phyloP scores from a whole-genome alignment of 2,113 vertebrate species.

The Podarcis raffonei region DNA sequence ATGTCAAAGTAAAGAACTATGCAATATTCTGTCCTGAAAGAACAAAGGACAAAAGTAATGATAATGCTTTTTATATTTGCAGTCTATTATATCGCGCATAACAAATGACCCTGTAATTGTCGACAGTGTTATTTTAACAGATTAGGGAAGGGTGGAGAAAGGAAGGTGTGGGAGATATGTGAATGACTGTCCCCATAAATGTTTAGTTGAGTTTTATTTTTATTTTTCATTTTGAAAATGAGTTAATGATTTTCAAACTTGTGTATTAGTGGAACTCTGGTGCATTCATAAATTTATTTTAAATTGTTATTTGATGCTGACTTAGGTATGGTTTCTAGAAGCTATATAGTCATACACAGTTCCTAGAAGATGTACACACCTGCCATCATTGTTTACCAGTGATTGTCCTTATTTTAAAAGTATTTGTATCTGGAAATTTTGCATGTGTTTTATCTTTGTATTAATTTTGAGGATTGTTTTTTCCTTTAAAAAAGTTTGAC shows the following conservation, averaged over 20 bases:
- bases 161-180: constrained; percentile 35
- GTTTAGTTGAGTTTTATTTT: background rate
- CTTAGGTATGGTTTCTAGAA: background rate
- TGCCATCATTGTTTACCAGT: background rate
- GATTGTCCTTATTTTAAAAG: background rate
- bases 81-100: constrained; percentile 78
- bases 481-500: background rate
- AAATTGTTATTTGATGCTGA: background rate
- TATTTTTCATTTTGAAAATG: constrained; percentile 1
- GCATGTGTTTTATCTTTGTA: background rate
- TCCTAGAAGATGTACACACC: background rate
- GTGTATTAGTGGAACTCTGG: constrained; percentile 24
- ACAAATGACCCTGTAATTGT: constrained; percentile 76
- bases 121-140: constrained; percentile 74
- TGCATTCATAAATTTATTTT: background rate
- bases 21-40: constrained; percentile 79
- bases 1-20: constrained; percentile 83
- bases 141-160: constrained; percentile 52
- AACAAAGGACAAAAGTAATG: constrained; percentile 81
- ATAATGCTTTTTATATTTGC: constrained; percentile 80
- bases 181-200: constrained; percentile 51
- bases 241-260: constrained; percentile 21
- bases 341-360: background rate
- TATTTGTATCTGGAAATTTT: background rate
- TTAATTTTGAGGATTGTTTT: background rate